Evolutionary conservation across 2,113 vertebrate genomes (phyloP).

Genomic region (Poicephalus meyeri): DNA sequence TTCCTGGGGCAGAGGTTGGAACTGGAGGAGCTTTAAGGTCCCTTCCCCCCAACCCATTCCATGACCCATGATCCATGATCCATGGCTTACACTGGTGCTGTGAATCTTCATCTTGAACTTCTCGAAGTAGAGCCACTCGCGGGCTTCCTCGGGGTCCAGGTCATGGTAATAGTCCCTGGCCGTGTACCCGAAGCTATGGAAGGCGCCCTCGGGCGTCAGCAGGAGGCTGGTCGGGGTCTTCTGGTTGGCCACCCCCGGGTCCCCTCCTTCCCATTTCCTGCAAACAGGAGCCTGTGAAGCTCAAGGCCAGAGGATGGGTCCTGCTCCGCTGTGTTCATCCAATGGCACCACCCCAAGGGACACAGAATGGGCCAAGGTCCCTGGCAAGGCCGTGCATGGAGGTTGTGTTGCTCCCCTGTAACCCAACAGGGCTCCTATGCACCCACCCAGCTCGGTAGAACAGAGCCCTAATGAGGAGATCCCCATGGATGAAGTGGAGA

Average conservation of each 20-base stretch:
- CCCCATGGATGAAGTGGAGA: background rate
- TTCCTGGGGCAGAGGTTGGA: background rate
- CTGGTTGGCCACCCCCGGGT: constrained; percentile 95
- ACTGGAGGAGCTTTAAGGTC: background rate
- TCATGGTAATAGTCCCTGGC: constrained; percentile 94
- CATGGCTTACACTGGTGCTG: constrained; percentile 85
- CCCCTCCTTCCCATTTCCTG: constrained; percentile 97
- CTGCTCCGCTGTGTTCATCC: accelerated
- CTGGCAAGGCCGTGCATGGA: accelerated
- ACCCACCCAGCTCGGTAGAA: accelerated
- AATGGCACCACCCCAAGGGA: accelerated
- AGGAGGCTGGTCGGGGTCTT: constrained; percentile 96
- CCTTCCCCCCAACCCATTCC: too few relatives aligned
- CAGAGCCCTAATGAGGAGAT: accelerated
- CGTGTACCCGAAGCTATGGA: constrained; percentile 95
- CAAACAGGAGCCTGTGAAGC: background rate
- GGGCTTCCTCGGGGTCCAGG: constrained; percentile 92
- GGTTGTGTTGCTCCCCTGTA: background rate
- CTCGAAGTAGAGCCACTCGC: constrained; percentile 95
- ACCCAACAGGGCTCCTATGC: too few relatives aligned
- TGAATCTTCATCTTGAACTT: constrained; percentile 99
- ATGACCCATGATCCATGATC: too few relatives aligned
- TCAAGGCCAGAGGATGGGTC: accelerated
- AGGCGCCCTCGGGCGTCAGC: constrained; percentile 87
- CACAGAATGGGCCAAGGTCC: accelerated